Evolutionary conservation across 2,113 vertebrate genomes (phyloP), one percentile per base, ranked within the genome.

Genomic region (Dolichotis patagonum): DNA sequence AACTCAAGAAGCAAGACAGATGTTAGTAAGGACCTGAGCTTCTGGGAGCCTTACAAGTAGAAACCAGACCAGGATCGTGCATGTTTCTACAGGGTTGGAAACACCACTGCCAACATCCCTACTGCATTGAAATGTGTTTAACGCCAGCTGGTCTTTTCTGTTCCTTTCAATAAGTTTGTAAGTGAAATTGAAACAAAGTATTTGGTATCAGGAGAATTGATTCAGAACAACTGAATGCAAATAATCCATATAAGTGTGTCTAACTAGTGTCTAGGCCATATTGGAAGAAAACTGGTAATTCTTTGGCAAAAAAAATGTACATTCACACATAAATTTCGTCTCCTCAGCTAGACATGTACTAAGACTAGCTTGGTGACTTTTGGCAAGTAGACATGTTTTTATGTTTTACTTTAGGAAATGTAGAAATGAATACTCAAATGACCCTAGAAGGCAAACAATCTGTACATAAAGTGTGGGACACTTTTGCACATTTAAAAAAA

Each of bases 191-290:
- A 83, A 88, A 71, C n/a, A 17, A 30, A 62, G 16, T 82, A 12
- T 63, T 90, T 91, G 60, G 52, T 85, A 56, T 81, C 49, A 94
- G 60, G 85, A 67, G 16, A 82, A 14, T 90, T 58, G 24, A 63
- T 85, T 88, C 78, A 90, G n/a, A 86, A 26, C 24, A 90, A 85
- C 49, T 69, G 63, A 58, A 73, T 75, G 80, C 43, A 91, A 95
- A 75, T 88, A 56, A 58, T 71, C n/a, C 5, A 22, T 67, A 49
- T 86, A 60, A 82, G 60, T 86, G 22, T 86, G 38, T 22, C 30
- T 60, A 13, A 22, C 49, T 49, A 54, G 49, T 95, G 17, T n/a
- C n/a, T 77, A 54, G 19, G 14, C 0, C 24, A 91, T 81, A n/a
- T 22, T 20, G 56, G 3, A 95, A 86, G 49, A 77, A 91, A 88